Conservation (phyloP, 37 sponge, comb jelly and placozoan genomes). For the Hexactinellida sp. region DNA sequence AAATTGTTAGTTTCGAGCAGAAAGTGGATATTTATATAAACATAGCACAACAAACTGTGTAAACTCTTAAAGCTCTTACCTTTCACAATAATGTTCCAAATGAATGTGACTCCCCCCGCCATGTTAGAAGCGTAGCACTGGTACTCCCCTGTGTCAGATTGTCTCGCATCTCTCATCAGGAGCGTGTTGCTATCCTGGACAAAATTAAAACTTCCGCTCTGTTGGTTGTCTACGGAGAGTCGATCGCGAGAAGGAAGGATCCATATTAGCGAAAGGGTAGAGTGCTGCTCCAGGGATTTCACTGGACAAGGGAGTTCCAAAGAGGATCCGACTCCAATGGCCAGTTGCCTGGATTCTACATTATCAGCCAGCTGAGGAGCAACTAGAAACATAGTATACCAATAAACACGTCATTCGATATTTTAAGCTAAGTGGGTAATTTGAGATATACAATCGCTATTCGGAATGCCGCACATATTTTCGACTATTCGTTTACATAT, state of each 20-base stretch:
- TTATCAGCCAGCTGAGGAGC: neutral
- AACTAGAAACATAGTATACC: neutral
- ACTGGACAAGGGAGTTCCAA: conserved; percentile 3
- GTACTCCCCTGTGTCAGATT: neutral
- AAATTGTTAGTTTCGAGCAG: too few species aligned
- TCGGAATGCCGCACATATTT: too few species aligned
- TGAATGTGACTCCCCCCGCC: neutral
- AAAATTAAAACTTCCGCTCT: neutral
- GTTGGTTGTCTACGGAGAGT: neutral
- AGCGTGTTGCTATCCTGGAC: neutral
- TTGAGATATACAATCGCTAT: too few species aligned
- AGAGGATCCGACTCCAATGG: neutral
- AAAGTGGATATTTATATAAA: too few species aligned
- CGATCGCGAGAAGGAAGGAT: neutral
- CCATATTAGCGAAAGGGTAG: neutral
- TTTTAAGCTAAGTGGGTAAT: too few species aligned
- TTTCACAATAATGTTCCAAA: neutral
- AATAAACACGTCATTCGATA: too few species aligned
- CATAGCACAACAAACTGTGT: too few species aligned
- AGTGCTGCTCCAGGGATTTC: neutral
- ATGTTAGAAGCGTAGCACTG: neutral
- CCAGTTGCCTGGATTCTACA: neutral
- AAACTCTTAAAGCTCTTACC: neutral
- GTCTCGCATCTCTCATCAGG: neutral
- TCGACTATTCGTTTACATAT: too few species aligned